Percentiles rank a stretch among this genome's conserved stretches.
Conservation (phyloP, 2,888 invertebrate species). For the Volucella inanis region DNA sequence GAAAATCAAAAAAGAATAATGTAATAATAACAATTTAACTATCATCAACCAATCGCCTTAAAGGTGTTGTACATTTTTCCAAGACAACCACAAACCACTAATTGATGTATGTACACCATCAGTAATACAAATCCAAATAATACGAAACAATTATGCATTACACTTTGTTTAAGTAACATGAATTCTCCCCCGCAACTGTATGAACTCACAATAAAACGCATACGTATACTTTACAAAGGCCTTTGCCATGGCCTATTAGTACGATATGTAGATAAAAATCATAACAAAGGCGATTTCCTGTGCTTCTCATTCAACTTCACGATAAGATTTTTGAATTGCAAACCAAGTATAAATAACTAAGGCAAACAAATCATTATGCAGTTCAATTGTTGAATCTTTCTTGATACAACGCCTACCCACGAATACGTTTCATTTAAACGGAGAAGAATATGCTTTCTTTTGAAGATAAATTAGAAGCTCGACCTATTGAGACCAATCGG, state of each 20-base stretch:
- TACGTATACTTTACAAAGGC: conserved; percentile 6
- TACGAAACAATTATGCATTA: background rate
- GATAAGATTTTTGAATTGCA: conserved; percentile 32
- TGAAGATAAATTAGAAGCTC: conserved; percentile 81
- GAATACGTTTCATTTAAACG: background rate
- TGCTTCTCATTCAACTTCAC: conserved; percentile 19
- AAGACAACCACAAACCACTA: conserved; percentile 47
- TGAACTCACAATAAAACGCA: background rate
- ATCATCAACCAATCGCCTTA: background rate
- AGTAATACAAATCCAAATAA: conserved; percentile 2
- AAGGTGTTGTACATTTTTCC: background rate
- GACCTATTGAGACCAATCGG: conserved; percentile 78
- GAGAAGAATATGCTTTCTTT: conserved; percentile 72
- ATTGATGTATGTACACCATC: conserved; percentile 3
- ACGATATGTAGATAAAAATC: conserved; percentile 51
- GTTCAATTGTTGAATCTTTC: conserved; percentile 20
- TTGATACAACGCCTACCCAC: background rate
- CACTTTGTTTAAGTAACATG: background rate
- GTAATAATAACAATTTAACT: background rate
- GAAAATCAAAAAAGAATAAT: too few relatives aligned
- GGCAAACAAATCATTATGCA: conserved; percentile 19
- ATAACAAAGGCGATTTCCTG: conserved; percentile 50
- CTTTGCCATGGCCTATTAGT: conserved; percentile 31
- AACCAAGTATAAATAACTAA: conserved; percentile 47
- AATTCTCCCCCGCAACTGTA: background rate